These are phyloP conservation scores for Mechanitis mazaeus DNA, from an alignment of 2,888 invertebrate species.

Conservation along the genomic window DNA sequence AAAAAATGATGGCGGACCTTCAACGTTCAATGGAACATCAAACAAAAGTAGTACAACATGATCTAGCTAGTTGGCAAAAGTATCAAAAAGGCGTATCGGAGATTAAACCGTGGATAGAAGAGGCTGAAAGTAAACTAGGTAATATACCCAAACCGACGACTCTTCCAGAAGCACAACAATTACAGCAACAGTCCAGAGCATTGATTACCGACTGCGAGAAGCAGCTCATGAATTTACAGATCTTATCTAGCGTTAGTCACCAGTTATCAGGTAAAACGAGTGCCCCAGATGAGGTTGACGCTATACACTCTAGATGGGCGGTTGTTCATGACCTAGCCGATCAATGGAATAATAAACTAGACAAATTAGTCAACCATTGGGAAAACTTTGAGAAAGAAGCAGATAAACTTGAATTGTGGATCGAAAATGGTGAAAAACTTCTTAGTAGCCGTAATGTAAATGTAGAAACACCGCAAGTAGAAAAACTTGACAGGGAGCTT, in stretches of 20 bases:
- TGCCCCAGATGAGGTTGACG: conserved; percentile 89
- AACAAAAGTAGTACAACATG: conserved; percentile 84
- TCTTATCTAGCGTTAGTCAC: conserved; percentile 83
- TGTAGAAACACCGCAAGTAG: conserved; percentile 82
- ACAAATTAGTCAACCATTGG: conserved; percentile 88
- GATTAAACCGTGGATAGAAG: conserved; percentile 92
- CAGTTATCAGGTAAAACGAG: conserved; percentile 85
- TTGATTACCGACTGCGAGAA: conserved; percentile 88
- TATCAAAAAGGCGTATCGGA: conserved; percentile 87
- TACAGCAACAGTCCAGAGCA: conserved; percentile 82
- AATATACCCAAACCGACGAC: conserved; percentile 85
- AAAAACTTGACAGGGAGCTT: conserved; percentile 85
- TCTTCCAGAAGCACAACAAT: conserved; percentile 87
- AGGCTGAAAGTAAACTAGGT: conserved; percentile 88
- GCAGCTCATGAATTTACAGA: conserved; percentile 84
- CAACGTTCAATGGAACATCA: conserved; percentile 86
- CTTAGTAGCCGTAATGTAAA: conserved; percentile 77
- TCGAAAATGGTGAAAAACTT: conserved; percentile 79
- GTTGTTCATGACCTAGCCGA: conserved; percentile 87
- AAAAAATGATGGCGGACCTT: conserved; percentile 85
- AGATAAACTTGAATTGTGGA: conserved; percentile 86
- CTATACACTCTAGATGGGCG: conserved; percentile 89
- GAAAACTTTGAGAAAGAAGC: conserved; percentile 87
- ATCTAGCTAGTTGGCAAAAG: conserved; percentile 89
- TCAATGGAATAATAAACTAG: conserved; percentile 86